These are phyloP conservation scores for Gastrophryne carolinensis DNA, from an alignment of 2,797 vertebrate species.

Conservation along the genomic window DNA sequence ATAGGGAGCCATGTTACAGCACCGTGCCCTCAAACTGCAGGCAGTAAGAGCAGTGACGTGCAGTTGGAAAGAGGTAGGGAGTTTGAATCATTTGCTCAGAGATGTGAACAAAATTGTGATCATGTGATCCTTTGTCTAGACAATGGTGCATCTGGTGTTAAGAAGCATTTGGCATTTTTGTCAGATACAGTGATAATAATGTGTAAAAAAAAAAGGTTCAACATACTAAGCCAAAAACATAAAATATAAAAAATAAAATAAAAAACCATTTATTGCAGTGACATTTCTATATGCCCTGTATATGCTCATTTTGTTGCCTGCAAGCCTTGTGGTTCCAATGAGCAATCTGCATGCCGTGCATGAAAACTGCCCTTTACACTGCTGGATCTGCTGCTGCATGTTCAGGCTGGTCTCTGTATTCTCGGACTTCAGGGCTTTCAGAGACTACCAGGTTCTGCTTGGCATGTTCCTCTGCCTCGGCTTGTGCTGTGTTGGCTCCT, in stretches of 20 bases:
- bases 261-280: background rate
- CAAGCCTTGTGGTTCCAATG: background rate
- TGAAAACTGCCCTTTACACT: background rate
- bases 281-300: background rate
- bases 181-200: too few relatives aligned
- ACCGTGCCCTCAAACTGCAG: too few relatives aligned
- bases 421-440: constrained; percentile 14
- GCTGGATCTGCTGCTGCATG: background rate
- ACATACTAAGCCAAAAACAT: background rate
- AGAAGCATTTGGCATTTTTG: too few relatives aligned
- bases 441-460: constrained; percentile 13
- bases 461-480: constrained; percentile 5
- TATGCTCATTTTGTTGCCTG: background rate
- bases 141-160: too few relatives aligned
- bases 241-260: background rate
- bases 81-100: too few relatives aligned
- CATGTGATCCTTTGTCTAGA: too few relatives aligned
- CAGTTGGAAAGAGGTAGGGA: too few relatives aligned
- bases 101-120: too few relatives aligned
- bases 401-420: constrained; percentile 29
- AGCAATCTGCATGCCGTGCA: background rate
- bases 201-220: background rate
- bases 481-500: background rate
- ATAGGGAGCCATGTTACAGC: too few relatives aligned
- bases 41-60: too few relatives aligned